A percentile compares a stretch with the other conserved stretches of the same genome.
These are phyloP conservation scores for Hippocampus zosterae DNA, from an alignment of 2,113 vertebrate genomes.

Conservation along the genomic window DNA sequence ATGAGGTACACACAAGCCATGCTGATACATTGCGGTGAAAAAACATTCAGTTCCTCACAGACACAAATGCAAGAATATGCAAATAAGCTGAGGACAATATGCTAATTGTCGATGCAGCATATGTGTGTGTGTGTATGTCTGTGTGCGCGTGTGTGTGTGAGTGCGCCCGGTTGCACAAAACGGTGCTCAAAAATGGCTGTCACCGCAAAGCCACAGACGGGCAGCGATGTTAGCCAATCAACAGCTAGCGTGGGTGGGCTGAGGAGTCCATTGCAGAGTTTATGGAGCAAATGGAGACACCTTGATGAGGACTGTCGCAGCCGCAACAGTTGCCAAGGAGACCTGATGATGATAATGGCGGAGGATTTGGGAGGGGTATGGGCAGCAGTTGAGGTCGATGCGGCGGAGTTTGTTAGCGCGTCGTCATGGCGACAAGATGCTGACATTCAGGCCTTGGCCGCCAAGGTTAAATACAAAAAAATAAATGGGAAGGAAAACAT, in stretches of 20 bases:
- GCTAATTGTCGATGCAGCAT: conserved; percentile 42
- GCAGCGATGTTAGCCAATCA: conserved; percentile 13
- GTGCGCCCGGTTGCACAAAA: conserved; percentile 19
- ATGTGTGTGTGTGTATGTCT: not conserved
- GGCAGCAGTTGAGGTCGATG: conserved; percentile 17
- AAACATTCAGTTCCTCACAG: conserved; percentile 27
- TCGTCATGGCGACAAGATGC: conserved; percentile 67
- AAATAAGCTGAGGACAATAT: conserved; percentile 54
- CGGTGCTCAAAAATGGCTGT: conserved; percentile 28
- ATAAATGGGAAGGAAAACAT: conserved; percentile 36
- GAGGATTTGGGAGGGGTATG: conserved; percentile 27
- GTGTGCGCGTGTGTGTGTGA: not conserved
- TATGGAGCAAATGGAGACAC: conserved; percentile 59
- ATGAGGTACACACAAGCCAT: not conserved
- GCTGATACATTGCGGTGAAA: not conserved
- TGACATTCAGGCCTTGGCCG: conserved; percentile 43
- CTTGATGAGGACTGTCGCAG: conserved; percentile 66
- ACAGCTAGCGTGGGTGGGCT: not conserved
- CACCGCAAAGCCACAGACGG: conserved; percentile 2
- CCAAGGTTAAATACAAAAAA: not conserved
- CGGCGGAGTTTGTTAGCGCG: conserved; percentile 40
- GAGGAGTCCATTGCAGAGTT: conserved; percentile 24
- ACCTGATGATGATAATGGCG: conserved; percentile 56
- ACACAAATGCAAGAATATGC: conserved; percentile 63
- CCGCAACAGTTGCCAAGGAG: conserved; percentile 75